Evolutionary conservation across 2,113 vertebrate species (phyloP).

Genomic region (Ptychochromis oligacanthus): DNA sequence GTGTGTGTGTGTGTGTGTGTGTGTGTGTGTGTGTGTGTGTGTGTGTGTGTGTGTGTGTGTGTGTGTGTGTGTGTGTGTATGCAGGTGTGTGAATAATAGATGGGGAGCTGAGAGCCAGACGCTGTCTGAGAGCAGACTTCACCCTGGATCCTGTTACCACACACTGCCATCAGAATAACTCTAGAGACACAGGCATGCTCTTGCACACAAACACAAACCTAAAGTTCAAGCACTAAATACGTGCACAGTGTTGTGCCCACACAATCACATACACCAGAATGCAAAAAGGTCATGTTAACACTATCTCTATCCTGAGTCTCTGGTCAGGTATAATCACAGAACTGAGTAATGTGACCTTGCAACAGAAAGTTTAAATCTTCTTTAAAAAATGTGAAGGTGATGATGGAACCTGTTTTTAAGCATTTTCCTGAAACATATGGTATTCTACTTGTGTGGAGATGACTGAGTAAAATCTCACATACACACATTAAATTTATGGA

Average conservation of each 20-base stretch:
- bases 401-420: not conserved
- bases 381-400: slow-evolving; percentile 15
- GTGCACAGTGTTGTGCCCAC: not conserved
- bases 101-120: slow-evolving; percentile 73
- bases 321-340: slow-evolving; percentile 23
- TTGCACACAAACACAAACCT: not conserved
- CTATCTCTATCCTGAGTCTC: not conserved
- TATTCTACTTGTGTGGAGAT: slow-evolving; percentile 9
- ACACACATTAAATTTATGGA: slow-evolving; percentile 49
- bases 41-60: slow-evolving; percentile 61
- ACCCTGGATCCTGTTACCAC: slow-evolving; percentile 72
- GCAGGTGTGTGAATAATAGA: slow-evolving; percentile 80
- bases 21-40: slow-evolving; percentile 22
- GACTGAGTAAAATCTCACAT: slow-evolving; percentile 12
- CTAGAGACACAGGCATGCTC: slow-evolving; percentile 45
- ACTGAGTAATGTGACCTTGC: not conserved
- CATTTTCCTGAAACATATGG: not conserved
- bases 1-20: slow-evolving; percentile 13
- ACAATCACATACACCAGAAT: slow-evolving; percentile 4
- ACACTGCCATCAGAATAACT: slow-evolving; percentile 68
- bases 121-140: slow-evolving; percentile 73
- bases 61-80: slow-evolving; percentile 1
- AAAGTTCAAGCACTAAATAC: slow-evolving; percentile 9
- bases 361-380: not conserved
- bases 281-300: slow-evolving; percentile 18